These are phyloP conservation scores for Noctuana brunneofusca DNA, from an alignment of 2,888 invertebrate genomes.

Conservation along the genomic window DNA sequence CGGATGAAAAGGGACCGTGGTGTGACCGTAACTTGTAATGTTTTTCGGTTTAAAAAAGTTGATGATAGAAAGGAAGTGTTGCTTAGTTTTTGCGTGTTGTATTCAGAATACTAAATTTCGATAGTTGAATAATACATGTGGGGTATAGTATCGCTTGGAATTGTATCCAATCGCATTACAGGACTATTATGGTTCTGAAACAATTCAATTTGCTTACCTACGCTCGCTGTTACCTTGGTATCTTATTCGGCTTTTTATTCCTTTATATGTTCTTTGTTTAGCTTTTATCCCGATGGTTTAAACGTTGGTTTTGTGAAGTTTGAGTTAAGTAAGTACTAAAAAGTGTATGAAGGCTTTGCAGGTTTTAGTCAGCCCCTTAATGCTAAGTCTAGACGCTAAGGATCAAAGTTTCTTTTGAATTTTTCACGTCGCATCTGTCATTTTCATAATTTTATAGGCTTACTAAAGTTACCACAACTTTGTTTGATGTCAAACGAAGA, in stretches of 20 bases:
- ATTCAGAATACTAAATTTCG: conserved; percentile 29
- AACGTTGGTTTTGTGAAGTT: background rate
- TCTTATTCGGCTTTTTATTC: conserved; percentile 21
- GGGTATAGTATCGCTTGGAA: conserved; percentile 51
- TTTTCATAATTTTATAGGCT: too few relatives aligned
- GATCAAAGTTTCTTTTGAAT: too few relatives aligned
- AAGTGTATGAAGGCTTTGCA: too few relatives aligned
- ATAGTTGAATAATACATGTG: conserved; percentile 56
- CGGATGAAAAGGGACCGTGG: conserved; percentile 9
- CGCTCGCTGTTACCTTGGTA: conserved; percentile 8
- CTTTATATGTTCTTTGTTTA: conserved; percentile 27
- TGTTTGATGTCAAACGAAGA: too few relatives aligned
- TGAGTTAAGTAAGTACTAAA: too few relatives aligned
- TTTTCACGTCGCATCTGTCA: too few relatives aligned
- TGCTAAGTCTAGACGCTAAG: too few relatives aligned
- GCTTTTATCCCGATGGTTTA: conserved; percentile 16
- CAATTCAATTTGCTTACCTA: conserved; percentile 37
- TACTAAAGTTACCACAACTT: too few relatives aligned
- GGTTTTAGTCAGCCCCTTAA: too few relatives aligned
- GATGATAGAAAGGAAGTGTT: conserved; percentile 37
- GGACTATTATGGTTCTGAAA: conserved; percentile 47
- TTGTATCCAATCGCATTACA: conserved; percentile 43
- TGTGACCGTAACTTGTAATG: conserved; percentile 15
- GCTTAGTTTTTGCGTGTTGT: conserved; percentile 37
- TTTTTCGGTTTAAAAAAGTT: conserved; percentile 29